Conservation (phyloP, 2,113 vertebrate genomes). For the Lasiurus borealis region DNA sequence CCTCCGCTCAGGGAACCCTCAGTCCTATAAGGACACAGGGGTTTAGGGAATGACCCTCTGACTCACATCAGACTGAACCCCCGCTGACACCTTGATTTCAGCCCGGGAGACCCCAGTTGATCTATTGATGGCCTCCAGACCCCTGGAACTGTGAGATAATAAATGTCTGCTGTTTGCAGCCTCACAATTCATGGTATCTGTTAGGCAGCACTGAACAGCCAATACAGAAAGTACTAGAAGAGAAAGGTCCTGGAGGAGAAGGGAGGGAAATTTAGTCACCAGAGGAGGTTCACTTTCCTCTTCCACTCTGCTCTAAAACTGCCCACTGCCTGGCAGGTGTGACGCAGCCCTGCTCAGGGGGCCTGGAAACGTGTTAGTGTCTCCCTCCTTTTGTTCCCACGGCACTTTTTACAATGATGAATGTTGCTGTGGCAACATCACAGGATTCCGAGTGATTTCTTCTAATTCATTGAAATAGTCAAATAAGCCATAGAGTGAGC, state of each 20-base stretch:
- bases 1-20: background rate
- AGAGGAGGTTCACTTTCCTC: background rate
- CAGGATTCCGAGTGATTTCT: conserved; percentile 59
- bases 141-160: background rate
- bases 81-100: background rate
- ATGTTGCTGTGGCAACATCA: conserved; percentile 65
- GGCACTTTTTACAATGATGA: conserved; percentile 24
- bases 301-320: background rate
- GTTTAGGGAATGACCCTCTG: background rate
- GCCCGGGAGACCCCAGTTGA: background rate
- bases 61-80: background rate
- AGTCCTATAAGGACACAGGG: background rate
- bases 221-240: background rate
- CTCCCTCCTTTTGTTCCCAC: background rate
- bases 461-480: conserved; percentile 64
- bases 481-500: conserved; percentile 59
- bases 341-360: background rate
- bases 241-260: background rate
- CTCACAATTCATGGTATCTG: background rate
- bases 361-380: background rate
- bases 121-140: background rate
- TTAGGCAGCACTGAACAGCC: background rate
- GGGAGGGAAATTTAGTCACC: no score
- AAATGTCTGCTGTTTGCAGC: background rate
- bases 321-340: background rate